phyloP scores from a whole-genome alignment of 1,140 invertebrate genomes.

The Atta colombica region DNA sequence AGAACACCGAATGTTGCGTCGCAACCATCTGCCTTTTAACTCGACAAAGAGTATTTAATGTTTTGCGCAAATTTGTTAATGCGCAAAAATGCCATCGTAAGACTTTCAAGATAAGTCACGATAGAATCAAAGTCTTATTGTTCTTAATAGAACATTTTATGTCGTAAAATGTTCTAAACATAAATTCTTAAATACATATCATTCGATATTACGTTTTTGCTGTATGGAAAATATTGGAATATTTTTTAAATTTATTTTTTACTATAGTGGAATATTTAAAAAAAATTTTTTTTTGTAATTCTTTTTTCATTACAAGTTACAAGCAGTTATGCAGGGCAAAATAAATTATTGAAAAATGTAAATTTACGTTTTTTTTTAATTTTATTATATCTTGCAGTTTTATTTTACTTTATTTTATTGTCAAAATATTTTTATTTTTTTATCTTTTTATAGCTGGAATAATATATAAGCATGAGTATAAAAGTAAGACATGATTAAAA shows the following conservation, averaged over 20 bases:
- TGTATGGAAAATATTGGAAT: not conserved
- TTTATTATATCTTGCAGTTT: not conserved
- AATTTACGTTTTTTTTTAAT: not conserved
- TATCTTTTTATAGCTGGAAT: not conserved
- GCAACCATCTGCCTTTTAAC: constrained; percentile 61
- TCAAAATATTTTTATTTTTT: not conserved
- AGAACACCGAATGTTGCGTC: constrained; percentile 65
- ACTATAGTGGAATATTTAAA: not conserved
- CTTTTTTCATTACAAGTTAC: not conserved
- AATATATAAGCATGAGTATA: not conserved
- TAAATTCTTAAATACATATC: not conserved
- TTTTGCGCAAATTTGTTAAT: constrained; percentile 48
- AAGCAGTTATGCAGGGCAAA: not conserved
- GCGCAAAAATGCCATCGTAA: not conserved
- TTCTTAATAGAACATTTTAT: not conserved
- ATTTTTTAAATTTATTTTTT: not conserved
- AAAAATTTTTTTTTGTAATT: not conserved
- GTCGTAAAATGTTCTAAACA: not conserved
- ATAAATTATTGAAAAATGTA: not conserved
- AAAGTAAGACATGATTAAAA: not conserved
- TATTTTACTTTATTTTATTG: not conserved
- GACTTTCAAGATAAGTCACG: not conserved
- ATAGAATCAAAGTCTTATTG: not conserved
- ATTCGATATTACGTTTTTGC: not conserved
- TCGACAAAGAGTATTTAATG: constrained; percentile 65